phyloP scores from a whole-genome alignment of 2,113 vertebrate genomes.

The Oenanthe oenanthe region DNA sequence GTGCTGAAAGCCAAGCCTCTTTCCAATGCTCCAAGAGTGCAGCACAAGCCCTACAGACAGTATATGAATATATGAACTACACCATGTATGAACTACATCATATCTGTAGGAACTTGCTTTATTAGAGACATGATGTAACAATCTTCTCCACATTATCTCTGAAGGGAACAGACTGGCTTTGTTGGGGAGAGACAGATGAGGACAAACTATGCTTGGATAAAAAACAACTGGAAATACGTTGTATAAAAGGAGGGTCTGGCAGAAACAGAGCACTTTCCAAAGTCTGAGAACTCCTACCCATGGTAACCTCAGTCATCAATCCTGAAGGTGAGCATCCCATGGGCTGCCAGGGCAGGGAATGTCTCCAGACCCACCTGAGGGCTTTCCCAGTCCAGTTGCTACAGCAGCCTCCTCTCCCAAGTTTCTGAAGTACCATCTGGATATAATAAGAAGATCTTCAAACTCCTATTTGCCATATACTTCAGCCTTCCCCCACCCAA shows the following conservation, averaged over 20 bases:
- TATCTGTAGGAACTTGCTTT: neutral
- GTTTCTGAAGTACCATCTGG: neutral
- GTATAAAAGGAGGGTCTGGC: neutral
- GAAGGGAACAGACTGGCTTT: neutral
- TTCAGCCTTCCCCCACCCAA: neutral
- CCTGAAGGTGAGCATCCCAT: neutral
- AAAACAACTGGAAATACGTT: neutral
- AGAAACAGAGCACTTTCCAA: neutral
- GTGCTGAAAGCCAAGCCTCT: neutral
- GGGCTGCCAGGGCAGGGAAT: neutral
- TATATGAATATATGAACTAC: neutral
- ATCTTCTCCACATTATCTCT: neutral
- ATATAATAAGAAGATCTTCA: neutral
- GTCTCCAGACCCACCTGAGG: neutral
- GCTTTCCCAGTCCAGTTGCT: neutral
- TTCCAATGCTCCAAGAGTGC: neutral
- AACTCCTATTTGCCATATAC: neutral
- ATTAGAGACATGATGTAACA: neutral
- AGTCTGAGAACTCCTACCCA: neutral
- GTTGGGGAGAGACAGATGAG: neutral
- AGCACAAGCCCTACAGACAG: neutral
- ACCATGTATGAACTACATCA: neutral
- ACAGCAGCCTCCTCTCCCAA: neutral
- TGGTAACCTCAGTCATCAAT: neutral
- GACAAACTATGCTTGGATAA: neutral